Conservation (phyloP, 2,797 vertebrate genomes). For the Centropyge bicolor region DNA sequence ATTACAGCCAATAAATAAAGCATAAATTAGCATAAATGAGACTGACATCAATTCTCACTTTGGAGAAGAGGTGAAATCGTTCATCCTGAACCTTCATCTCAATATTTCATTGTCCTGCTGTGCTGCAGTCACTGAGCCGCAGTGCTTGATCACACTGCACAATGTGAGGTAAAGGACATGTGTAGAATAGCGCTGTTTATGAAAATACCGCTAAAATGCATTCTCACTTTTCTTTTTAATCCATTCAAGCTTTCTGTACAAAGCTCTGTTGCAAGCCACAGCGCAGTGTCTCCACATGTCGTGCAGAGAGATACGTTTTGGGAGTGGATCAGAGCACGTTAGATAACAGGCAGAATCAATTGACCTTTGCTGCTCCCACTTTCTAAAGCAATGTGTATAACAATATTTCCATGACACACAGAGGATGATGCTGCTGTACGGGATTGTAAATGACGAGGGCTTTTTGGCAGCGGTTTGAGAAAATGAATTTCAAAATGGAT, state of each 20-base stretch:
- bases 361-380: conserved; percentile 57
- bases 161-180: neutral
- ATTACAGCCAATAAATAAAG: conserved; percentile 20
- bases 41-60: conserved; percentile 13
- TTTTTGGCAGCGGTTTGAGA: conserved; percentile 38
- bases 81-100: conserved; percentile 8
- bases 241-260: neutral
- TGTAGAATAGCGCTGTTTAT: neutral
- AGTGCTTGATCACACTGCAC: neutral
- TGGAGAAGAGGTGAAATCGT: conserved; percentile 4
- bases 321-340: conserved; percentile 32
- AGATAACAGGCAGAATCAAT: conserved; percentile 53
- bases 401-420: conserved; percentile 19
- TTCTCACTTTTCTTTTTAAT: neutral
- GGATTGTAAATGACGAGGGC: neutral
- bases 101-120: neutral
- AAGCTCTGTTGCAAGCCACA: neutral
- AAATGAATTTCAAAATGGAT: conserved; percentile 56
- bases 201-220: neutral
- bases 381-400: conserved; percentile 15
- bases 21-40: conserved; percentile 8
- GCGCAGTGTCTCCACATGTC: neutral
- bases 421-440: neutral
- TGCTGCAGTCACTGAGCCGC: conserved; percentile 1
- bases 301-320: conserved; percentile 1